These are phyloP conservation scores for Lophochroa leadbeateri DNA, from an alignment of 2,113 vertebrate species.

Conservation along the genomic window DNA sequence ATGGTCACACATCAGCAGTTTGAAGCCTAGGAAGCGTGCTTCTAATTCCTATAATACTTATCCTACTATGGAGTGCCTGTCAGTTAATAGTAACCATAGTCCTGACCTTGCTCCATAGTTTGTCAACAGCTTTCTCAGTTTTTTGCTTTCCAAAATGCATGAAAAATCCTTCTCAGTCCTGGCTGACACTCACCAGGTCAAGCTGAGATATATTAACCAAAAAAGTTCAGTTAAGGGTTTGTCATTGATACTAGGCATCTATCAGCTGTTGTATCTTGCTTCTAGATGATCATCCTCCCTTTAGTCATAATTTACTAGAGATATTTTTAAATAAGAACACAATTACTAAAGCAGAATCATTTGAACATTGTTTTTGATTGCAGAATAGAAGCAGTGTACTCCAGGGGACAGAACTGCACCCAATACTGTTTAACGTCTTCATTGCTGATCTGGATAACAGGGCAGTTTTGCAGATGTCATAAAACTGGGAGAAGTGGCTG, in stretches of 20 bases:
- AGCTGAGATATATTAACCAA: background rate
- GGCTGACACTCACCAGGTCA: background rate
- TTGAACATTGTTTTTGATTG: background rate
- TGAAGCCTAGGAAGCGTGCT: background rate
- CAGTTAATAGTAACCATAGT: background rate
- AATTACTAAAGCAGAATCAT: background rate
- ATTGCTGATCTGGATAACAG: background rate
- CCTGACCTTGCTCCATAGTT: background rate
- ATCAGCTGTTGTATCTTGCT: background rate
- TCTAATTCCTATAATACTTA: background rate
- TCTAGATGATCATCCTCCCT: background rate
- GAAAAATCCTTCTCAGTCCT: background rate
- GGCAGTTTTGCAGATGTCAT: background rate
- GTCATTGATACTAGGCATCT: background rate
- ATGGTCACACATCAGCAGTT: background rate
- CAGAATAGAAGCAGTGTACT: background rate
- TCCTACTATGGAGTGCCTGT: background rate
- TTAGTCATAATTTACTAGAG: background rate
- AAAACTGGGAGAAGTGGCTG: background rate
- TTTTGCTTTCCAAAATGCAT: background rate
- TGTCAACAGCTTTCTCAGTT: background rate
- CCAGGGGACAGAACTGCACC: background rate
- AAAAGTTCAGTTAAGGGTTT: background rate
- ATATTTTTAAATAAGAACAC: background rate
- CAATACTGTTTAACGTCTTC: background rate